Conservation (phyloP, 2,888 invertebrate species). For the Serripes groenlandicus region DNA sequence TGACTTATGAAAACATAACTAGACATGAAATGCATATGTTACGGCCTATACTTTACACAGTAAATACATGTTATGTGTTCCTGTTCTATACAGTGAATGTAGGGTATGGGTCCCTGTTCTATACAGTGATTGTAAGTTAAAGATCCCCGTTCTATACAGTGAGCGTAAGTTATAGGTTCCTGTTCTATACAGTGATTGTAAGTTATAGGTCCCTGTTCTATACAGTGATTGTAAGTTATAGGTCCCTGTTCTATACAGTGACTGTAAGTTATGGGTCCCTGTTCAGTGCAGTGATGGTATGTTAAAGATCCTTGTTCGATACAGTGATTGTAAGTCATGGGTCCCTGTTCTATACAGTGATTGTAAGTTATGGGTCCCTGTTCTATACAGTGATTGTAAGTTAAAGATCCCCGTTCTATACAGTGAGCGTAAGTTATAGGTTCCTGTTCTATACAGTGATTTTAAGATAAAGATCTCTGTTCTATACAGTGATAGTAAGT, state of each 20-base stretch:
- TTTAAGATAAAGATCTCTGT: too few species aligned
- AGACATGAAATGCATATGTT: too few species aligned
- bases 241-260: background rate
- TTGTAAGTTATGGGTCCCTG: background rate
- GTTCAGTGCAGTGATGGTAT: background rate
- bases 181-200: background rate
- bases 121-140: background rate
- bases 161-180: background rate
- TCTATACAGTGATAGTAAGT: too few species aligned
- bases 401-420: background rate
- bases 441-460: background rate
- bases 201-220: background rate
- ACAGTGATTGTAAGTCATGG: background rate
- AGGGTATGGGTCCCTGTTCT: too few species aligned
- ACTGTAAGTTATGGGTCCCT: background rate
- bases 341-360: conserved; percentile 6
- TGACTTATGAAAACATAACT: too few species aligned
- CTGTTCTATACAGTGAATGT: too few species aligned
- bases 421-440: background rate
- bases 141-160: background rate
- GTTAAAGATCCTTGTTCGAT: background rate
- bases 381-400: background rate
- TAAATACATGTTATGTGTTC: too few species aligned
- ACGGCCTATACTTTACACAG: too few species aligned
- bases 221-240: background rate